Conservation (phyloP, 2,888 invertebrate genomes). For the Pterostichus niger region DNA sequence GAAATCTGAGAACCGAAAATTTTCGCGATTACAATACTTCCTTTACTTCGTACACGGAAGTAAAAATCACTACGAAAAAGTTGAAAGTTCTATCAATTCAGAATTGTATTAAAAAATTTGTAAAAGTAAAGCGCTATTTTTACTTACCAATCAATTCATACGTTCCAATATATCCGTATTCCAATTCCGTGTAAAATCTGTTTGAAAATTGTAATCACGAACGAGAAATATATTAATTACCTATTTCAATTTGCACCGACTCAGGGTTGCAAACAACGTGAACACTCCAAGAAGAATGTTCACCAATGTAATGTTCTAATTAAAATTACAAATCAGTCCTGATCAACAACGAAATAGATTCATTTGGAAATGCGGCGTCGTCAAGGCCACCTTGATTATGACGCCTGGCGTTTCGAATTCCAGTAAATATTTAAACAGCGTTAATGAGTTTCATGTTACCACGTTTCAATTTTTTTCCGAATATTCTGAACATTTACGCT, state of each 20-base stretch:
- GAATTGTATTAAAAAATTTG: too few relatives aligned
- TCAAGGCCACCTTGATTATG: slow-evolving; percentile 3
- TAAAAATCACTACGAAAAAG: too few relatives aligned
- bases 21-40: too few relatives aligned
- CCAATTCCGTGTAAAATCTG: too few relatives aligned
- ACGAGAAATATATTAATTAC: not conserved
- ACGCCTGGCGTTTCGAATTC: slow-evolving; percentile 16
- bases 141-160: too few relatives aligned
- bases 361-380: not conserved
- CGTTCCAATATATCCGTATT: too few relatives aligned
- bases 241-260: not conserved
- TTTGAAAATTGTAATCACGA: not conserved
- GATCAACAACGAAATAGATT: slow-evolving; percentile 20
- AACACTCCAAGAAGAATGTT: not conserved
- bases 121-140: too few relatives aligned
- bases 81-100: too few relatives aligned
- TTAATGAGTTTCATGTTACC: slow-evolving; percentile 12
- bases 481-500: not conserved
- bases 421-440: slow-evolving; percentile 13
- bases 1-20: too few relatives aligned
- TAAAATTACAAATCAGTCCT: slow-evolving; percentile 24
- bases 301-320: slow-evolving; percentile 2
- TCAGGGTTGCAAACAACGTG: not conserved
- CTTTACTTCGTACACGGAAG: too few relatives aligned
- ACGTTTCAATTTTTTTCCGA: not conserved